phyloP scores from a whole-genome alignment of 2,888 invertebrate genomes.

The Erebia palarica region DNA sequence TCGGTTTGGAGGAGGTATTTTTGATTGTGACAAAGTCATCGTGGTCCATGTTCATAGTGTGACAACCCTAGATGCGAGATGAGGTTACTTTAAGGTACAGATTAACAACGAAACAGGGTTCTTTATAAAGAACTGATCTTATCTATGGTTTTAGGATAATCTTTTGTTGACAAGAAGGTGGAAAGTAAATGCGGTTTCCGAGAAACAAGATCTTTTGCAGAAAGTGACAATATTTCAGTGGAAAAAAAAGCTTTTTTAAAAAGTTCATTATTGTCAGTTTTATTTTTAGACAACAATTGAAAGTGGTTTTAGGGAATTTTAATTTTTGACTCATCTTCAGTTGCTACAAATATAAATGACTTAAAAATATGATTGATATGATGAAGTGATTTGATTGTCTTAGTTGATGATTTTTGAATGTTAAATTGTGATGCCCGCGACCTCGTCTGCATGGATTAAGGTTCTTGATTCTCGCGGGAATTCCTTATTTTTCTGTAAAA shows the following conservation, averaged over 20 bases:
- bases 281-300: constrained; percentile 14
- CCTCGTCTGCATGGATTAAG: too few relatives aligned
- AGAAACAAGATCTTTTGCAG: constrained; percentile 49
- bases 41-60: too few relatives aligned
- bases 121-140: constrained; percentile 37
- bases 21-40: too few relatives aligned
- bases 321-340: constrained; percentile 2
- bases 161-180: constrained; percentile 77
- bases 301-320: constrained; percentile 15
- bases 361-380: too few relatives aligned
- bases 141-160: constrained; percentile 67
- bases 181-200: constrained; percentile 56
- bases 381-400: too few relatives aligned
- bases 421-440: too few relatives aligned
- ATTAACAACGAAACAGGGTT: constrained; percentile 23
- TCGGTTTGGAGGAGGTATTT: too few relatives aligned
- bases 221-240: constrained; percentile 59
- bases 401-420: too few relatives aligned
- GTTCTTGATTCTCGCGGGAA: too few relatives aligned
- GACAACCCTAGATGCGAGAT: not conserved
- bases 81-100: constrained; percentile 15
- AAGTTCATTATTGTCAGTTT: not conserved
- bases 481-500: too few relatives aligned
- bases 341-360: not conserved
- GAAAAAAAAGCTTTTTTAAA: constrained; percentile 14